These are phyloP conservation scores for Botia almorhae DNA, from an alignment of 2,797 vertebrate genomes.

Conservation along the genomic window DNA sequence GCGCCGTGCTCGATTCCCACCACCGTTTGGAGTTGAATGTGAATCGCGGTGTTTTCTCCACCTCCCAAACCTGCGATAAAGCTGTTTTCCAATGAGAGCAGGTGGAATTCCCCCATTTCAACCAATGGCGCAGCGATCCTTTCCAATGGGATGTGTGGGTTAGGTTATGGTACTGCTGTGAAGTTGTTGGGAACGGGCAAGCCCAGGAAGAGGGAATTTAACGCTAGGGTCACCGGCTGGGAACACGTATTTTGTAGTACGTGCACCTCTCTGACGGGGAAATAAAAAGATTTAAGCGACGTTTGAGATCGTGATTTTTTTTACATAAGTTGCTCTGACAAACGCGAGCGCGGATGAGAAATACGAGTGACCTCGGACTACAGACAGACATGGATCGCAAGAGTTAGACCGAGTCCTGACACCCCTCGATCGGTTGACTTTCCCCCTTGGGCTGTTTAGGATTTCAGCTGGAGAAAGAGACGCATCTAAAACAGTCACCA, in stretches of 20 bases:
- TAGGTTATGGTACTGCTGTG: constrained; percentile 58
- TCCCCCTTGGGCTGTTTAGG: constrained; percentile 12
- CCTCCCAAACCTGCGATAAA: constrained; percentile 66
- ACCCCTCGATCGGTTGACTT: neutral
- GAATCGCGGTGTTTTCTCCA: constrained; percentile 56
- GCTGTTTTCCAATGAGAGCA: constrained; percentile 78
- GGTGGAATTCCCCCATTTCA: constrained; percentile 75
- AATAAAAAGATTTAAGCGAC: constrained; percentile 17
- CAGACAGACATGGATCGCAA: constrained; percentile 32
- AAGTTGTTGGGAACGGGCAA: constrained; percentile 67
- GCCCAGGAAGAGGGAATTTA: constrained; percentile 62
- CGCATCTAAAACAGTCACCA: constrained; percentile 54
- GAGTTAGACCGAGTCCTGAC: constrained; percentile 44
- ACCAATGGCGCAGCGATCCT: constrained; percentile 68
- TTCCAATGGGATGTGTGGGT: constrained; percentile 61
- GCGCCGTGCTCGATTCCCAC: constrained; percentile 18
- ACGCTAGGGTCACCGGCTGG: neutral
- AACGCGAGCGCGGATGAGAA: constrained; percentile 2
- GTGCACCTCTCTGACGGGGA: neutral
- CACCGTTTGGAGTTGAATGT: neutral
- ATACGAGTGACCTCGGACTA: constrained; percentile 23
- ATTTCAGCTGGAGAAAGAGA: constrained; percentile 14
- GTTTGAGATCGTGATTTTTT: constrained; percentile 19
- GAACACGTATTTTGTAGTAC: neutral
- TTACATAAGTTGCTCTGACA: constrained; percentile 50